Evolutionary conservation across 2,113 vertebrate genomes (phyloP).

Genomic region (Saccopteryx leptura): DNA sequence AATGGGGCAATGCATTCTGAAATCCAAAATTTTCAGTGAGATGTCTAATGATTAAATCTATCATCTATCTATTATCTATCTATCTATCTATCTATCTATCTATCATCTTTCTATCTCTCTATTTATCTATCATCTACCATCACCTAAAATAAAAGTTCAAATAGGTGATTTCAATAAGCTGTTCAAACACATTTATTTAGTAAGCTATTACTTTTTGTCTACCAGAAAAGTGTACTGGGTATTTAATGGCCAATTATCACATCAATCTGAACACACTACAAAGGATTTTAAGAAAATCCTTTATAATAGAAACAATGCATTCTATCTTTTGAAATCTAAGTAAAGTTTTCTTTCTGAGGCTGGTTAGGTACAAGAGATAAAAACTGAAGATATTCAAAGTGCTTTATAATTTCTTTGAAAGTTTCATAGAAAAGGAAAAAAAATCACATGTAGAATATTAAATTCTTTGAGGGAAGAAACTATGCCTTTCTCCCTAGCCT

Average conservation of each 20-base stretch:
- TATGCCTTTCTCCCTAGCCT: neutral
- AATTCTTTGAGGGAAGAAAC: neutral
- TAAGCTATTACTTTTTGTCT: neutral
- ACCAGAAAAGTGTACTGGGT: neutral
- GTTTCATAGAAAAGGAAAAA: neutral
- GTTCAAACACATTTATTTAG: neutral
- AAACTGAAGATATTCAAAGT: neutral
- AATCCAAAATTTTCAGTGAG: neutral
- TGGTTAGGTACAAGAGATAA: neutral
- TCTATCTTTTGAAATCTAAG: neutral
- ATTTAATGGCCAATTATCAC: neutral
- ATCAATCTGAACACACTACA: neutral
- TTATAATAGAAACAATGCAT: neutral
- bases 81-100: too few relatives aligned
- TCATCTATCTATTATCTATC: too few relatives aligned
- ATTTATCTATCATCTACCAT: neutral
- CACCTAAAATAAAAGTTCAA: neutral
- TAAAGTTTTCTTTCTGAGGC: neutral
- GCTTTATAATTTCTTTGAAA: slow-evolving; percentile 23
- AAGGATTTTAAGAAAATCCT: neutral
- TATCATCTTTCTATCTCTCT: too few relatives aligned
- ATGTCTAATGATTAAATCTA: neutral
- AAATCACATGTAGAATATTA: neutral
- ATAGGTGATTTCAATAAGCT: neutral
- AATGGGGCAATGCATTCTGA: neutral